Evolutionary conservation across 23 tunicate genomes (phyloP).

Genomic region (Phallusia fumigata): DNA sequence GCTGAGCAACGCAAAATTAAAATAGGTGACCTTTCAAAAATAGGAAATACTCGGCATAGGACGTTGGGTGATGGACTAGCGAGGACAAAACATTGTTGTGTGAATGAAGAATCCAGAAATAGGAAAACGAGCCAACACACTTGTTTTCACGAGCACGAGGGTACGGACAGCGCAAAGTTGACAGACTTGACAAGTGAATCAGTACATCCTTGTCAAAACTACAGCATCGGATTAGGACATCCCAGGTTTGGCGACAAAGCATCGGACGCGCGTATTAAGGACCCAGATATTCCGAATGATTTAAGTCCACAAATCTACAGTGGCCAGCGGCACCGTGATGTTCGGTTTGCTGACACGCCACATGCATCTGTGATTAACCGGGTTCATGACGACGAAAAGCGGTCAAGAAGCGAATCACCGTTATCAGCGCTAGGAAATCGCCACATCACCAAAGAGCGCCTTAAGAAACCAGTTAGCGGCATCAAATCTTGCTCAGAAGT

Average conservation of each 20-base stretch:
- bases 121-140: no score
- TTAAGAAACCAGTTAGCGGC: not conserved
- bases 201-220: not conserved
- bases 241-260: constrained; percentile 2
- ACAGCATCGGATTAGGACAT: not conserved
- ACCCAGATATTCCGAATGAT: not conserved
- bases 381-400: not conserved
- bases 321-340: not conserved
- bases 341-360: not conserved
- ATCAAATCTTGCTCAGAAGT: not conserved
- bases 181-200: not conserved
- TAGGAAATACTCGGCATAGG: not conserved
- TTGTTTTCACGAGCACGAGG: not conserved
- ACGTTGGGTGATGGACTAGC: no score
- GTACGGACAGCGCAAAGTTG: not conserved
- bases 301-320: not conserved
- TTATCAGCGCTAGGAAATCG: no score
- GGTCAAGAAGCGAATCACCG: constrained; percentile 2
- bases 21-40: not conserved
- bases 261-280: not conserved
- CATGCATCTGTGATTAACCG: not conserved
- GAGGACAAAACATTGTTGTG: no score
- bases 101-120: no score
- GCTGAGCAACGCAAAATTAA: not conserved
- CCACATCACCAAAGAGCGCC: no score